These are phyloP conservation scores for Morelia viridis DNA, from an alignment of 2,797 vertebrate species.

Conservation along the genomic window DNA sequence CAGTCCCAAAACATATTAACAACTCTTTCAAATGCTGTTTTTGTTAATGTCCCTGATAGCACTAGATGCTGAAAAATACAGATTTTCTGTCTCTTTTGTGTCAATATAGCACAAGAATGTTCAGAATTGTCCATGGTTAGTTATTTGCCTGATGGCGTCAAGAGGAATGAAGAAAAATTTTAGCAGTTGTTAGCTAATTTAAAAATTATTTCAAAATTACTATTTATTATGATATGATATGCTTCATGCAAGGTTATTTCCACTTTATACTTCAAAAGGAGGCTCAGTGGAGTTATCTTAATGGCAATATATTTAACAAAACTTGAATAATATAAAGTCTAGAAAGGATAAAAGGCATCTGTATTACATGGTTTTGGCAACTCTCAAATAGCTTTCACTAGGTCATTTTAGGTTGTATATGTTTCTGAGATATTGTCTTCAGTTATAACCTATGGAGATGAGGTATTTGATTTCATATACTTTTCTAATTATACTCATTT, in stretches of 20 bases:
- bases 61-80: too few species aligned
- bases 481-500: not conserved
- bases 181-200: not conserved
- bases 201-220: not conserved
- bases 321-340: not conserved
- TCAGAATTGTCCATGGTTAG: not conserved
- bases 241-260: not conserved
- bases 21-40: too few species aligned
- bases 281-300: not conserved
- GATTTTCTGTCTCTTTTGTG: too few species aligned
- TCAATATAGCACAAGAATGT: too few species aligned
- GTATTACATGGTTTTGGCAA: not conserved
- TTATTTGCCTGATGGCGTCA: too few species aligned
- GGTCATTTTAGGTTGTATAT: not conserved
- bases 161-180: not conserved
- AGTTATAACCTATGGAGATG: not conserved
- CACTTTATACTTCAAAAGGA: not conserved
- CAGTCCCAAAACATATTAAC: too few species aligned
- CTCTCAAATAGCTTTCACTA: not conserved
- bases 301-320: not conserved
- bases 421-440: not conserved
- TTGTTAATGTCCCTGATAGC: too few species aligned
- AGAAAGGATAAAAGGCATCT: not conserved
- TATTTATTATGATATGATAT: not conserved
- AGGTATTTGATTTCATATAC: not conserved